phyloP scores from a whole-genome alignment of 2,888 invertebrate species.

The Lasius fuliginosus region DNA sequence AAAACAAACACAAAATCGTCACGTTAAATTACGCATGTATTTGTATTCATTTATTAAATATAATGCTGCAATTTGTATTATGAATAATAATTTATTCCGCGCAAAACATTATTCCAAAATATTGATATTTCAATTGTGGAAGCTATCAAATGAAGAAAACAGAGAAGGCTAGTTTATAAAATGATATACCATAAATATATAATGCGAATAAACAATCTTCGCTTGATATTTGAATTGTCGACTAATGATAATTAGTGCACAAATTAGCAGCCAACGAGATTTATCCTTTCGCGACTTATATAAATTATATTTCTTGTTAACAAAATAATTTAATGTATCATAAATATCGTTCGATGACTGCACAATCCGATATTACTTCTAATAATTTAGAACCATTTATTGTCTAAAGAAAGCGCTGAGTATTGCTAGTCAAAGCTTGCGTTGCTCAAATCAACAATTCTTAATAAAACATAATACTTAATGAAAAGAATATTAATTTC shows the following conservation, averaged over 20 bases:
- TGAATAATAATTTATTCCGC: neutral
- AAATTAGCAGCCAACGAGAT: neutral
- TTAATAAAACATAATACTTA: neutral
- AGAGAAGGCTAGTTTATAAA: neutral
- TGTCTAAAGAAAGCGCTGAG: neutral
- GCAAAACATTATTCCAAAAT: neutral
- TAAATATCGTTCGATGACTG: neutral
- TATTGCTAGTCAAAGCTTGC: neutral
- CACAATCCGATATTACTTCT: neutral
- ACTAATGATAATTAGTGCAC: neutral
- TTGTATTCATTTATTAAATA: neutral
- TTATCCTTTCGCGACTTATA: neutral
- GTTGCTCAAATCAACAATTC: neutral
- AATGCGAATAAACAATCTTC: neutral
- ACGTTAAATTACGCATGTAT: neutral
- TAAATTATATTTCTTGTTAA: conserved; percentile 1
- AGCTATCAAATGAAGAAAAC: neutral
- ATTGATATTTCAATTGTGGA: neutral
- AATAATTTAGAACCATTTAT: neutral
- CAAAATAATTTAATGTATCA: neutral
- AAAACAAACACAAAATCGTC: neutral
- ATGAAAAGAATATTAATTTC: neutral
- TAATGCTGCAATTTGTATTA: neutral
- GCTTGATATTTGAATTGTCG: neutral
- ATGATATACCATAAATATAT: neutral